Base-by-base conservation (phyloP, 2,888 invertebrate species). In the Hypomecis atomaria region DNA sequence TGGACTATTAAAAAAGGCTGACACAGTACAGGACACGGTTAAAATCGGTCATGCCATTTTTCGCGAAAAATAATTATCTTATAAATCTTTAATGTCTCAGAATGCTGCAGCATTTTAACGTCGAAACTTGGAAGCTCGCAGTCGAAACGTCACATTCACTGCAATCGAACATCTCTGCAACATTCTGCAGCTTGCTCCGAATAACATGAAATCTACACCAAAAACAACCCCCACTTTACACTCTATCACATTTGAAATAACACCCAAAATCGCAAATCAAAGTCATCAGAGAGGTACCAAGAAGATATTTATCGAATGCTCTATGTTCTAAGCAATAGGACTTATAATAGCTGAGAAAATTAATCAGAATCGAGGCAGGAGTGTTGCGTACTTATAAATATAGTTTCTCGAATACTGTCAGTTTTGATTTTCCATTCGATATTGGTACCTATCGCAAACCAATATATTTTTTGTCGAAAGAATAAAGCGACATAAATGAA, bases 81-180 rank as follows among this genome's bases (percentile, higher is more conserved):
- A 45, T 10, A 45, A 45, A 13, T 7, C 11, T 45, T 1, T 3
- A 0, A 10, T 37, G 11, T 11, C n/a, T 10, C 4, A 23, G 6
- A 49, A 5, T 23, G 8, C 0, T 59, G 82, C 74, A 74, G 47
- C 79, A 82, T 81, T 74, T 79, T 84, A 82, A 37, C 3, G 56
- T 55, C 58, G 8, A 54, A 36, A 65, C 61, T 65, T 62, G 62
- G 60, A 73, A 77, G 61, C 76, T 76, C 69, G 73, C 73, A 76
- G 76, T 73, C 72, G 76, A 78, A 73, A 76, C 79, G 79, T 78
- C 75, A 76, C 75, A 75, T 76, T 67, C 75, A 76, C 75, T 78
- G 79, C 83, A 79, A 81, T 84, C 81, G 81, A 79, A 82, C 82
- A 79, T 83, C 83, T 80, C 77, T 69, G 73, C 76, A 73, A 76